Evolutionary conservation across 2,797 vertebrate genomes (phyloP), one percentile per base, ranked within the genome.

Genomic region (Syndactyla subalaris): DNA sequence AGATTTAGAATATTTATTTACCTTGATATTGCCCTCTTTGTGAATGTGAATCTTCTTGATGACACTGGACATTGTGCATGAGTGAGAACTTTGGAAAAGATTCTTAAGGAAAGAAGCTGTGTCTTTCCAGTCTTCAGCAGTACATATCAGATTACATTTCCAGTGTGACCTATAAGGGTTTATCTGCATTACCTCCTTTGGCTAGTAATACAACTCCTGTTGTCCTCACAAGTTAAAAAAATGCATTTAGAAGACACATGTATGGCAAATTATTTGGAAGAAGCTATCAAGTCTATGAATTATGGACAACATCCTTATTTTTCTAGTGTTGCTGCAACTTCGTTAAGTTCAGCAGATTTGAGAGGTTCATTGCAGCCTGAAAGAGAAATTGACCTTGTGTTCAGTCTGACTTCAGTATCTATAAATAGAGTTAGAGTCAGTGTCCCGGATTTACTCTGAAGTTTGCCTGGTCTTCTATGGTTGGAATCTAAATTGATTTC

Each of bases 381-480:
- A 95, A 85, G 75, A 92, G 81, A 85, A 89, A 68, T 46, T 91
- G 92, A 94, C 86, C 94, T 94, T 94, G 48, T 75, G 68, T 78
- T 88, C 79, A 74, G 75, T 85, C 92, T 96, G 93, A 92, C 61
- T 83, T 91, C 81, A 92, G 39, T 46, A n/a, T 74, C 57, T 94
- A 94, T 95, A 51, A 45, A 95, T 94, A 96, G 61, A 88, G 23
- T 85, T 94, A 71, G 59, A 93, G 82, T 84, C 85, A 93, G 67
- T 87, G 78, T 89, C 88, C 70, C 0, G 0, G 48, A 62, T 89
- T 95, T 86, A 83, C 92, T 94, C 86, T 83, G 55, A 87, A 93
- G 77, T 86, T 91, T 63, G 26, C 68, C n/a, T 76, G 62, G 38
- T 85, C 57, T 94, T 93, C 88, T 71, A 6, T 65, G 71, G n/a